Evolutionary conservation across 2,888 invertebrate species (phyloP), one percentile per base, ranked within the genome.

Genomic region (Amiota minor): DNA sequence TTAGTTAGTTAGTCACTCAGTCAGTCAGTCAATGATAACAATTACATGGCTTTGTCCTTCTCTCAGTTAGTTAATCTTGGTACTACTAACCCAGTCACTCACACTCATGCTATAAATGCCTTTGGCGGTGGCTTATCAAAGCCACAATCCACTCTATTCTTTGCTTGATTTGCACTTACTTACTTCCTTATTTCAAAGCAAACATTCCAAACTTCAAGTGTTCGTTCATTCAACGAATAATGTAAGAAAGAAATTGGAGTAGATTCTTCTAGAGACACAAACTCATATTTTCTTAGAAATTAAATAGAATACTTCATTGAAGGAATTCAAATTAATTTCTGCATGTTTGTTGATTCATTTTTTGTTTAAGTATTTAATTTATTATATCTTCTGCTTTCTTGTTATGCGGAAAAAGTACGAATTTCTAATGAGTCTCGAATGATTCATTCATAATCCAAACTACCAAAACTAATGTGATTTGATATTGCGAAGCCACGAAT

Each of bases 121-220:
- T 55, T 18, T 20, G 18, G 10, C 23, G 23, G 18, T 20, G 12
- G 59, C 6, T 59, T 18, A 59, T 23, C 59, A 59, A 11, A 59
- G 59, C 11, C 59, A 59, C n/a, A n/a, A n/a, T 59, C n/a, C 9
- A 18, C 35, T 50, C 53, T 2, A 20, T 20, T 59, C n/a, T 59
- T 59, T 20, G 59, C 23, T 20, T 59, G 16, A 20, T 10, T 59
- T 16, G 65, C 49, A 47, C 65, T 65, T 65, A 49, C 65, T 65
- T 20, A 47, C 65, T 65, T 65, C 65, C 65, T 65, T 20, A 65
- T 65, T 65, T 16, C 59, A 59, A 59, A 18, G 20, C 59, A 59
- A 59, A 59, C 20, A 16, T 59, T 35, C 35, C 35, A 35, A 35
- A 35, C 35, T 35, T 35, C 6, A 35, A 35, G 35, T 35, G 23